Percentiles rank a stretch among this genome's conserved stretches.
phyloP scores from a whole-genome alignment of 2,888 invertebrate genomes.

The Caradrina kadenii region DNA sequence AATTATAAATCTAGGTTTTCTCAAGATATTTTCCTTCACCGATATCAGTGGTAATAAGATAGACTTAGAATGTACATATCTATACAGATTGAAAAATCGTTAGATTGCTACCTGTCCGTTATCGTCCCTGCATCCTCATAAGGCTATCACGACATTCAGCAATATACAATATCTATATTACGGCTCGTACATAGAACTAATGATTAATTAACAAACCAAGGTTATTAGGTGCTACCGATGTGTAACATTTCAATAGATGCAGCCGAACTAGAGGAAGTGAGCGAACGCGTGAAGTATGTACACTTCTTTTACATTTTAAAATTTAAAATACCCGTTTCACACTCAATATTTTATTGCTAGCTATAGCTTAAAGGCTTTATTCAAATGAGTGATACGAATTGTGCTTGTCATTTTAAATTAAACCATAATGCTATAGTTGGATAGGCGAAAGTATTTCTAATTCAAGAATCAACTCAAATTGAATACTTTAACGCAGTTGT shows the following conservation, averaged over 20 bases:
- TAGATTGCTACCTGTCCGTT: too few relatives aligned
- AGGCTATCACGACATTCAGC: background rate
- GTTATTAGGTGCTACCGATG: conserved; percentile 32
- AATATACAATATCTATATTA: conserved; percentile 20
- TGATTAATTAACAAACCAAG: conserved; percentile 45
- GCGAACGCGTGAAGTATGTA: too few relatives aligned
- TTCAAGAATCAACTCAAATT: background rate
- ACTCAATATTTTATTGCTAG: background rate
- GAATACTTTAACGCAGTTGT: too few relatives aligned
- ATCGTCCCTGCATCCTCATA: too few relatives aligned
- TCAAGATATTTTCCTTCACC: too few relatives aligned
- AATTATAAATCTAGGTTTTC: too few relatives aligned
- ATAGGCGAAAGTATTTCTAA: background rate
- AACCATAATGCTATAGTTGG: background rate
- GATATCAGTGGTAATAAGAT: too few relatives aligned
- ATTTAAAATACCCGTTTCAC: background rate
- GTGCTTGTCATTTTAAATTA: background rate
- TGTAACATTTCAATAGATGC: conserved; percentile 42
- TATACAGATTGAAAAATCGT: too few relatives aligned
- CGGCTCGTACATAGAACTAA: background rate
- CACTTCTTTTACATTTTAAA: background rate
- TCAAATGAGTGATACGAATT: background rate
- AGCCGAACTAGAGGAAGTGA: background rate
- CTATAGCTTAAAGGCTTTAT: background rate
- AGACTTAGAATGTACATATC: too few relatives aligned